Evolutionary conservation across 2,797 vertebrate genomes (phyloP).

Genomic region (Enteromius afrohamiltoni): DNA sequence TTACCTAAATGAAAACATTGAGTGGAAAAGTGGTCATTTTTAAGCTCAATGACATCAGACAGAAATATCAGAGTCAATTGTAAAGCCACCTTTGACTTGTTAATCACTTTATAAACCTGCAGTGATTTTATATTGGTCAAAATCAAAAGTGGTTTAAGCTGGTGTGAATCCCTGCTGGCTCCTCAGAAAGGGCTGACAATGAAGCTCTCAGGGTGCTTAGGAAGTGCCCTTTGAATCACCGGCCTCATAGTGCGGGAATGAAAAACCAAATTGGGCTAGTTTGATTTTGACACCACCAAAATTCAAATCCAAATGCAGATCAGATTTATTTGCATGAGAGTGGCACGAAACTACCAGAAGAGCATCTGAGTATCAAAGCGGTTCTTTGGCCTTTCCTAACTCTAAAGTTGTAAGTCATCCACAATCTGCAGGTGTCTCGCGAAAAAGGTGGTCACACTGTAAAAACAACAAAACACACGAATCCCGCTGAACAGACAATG

Average conservation of each 20-base stretch:
- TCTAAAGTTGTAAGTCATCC: not conserved
- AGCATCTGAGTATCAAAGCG: not conserved
- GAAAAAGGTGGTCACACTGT: not conserved
- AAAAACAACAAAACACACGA: not conserved
- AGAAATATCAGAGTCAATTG: not conserved
- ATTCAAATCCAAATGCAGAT: slow-evolving; percentile 37
- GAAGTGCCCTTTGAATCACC: not conserved
- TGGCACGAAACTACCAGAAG: not conserved
- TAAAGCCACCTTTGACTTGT: not conserved
- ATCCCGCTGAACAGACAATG: not conserved
- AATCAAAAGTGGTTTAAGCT: slow-evolving; percentile 3
- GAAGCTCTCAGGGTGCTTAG: slow-evolving; percentile 16
- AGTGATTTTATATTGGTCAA: slow-evolving; percentile 3
- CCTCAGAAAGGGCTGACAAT: not conserved
- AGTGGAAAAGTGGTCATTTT: not conserved
- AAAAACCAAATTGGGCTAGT: not conserved
- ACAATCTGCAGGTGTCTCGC: not conserved
- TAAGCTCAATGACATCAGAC: not conserved
- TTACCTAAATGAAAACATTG: not conserved
- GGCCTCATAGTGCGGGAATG: not conserved
- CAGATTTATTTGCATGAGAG: slow-evolving; percentile 29
- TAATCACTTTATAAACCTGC: slow-evolving; percentile 7
- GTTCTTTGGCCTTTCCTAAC: not conserved
- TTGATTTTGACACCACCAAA: slow-evolving; percentile 21
- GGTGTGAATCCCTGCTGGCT: not conserved